phyloP scores from a whole-genome alignment of 30 jellyfish, hydroid and myxozoan genomes.

The Mastigias papua region DNA sequence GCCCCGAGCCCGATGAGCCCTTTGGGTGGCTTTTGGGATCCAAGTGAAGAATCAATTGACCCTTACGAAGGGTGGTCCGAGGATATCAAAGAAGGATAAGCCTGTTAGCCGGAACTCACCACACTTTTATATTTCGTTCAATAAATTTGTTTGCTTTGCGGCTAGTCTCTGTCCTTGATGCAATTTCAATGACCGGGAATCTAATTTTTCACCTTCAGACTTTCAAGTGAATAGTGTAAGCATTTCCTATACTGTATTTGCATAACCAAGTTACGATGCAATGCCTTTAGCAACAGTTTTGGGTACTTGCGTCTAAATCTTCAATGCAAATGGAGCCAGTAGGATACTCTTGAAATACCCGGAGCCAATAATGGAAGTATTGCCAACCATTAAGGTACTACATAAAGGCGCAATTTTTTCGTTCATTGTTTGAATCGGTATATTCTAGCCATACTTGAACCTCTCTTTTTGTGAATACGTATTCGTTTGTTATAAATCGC shows the following conservation, averaged over 20 bases:
- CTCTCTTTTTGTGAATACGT: background rate
- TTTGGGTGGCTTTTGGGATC: slow-evolving; percentile 87
- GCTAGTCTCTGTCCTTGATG: background rate
- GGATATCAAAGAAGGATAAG: slow-evolving; percentile 88
- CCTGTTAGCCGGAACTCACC: background rate
- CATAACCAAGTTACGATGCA: background rate
- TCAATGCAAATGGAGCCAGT: no score
- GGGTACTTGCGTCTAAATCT: no score
- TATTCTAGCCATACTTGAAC: background rate
- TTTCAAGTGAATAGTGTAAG: background rate
- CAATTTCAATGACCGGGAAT: background rate
- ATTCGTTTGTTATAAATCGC: background rate
- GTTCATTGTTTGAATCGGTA: background rate
- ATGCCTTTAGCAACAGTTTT: no score
- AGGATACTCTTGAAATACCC: no score
- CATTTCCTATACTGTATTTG: background rate
- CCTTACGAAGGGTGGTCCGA: slow-evolving; percentile 99
- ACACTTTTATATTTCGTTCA: background rate
- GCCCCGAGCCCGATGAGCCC: slow-evolving; percentile 94
- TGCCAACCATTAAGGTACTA: no score
- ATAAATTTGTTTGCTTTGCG: slow-evolving; percentile 1
- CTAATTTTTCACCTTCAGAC: background rate
- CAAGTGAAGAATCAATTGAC: slow-evolving; percentile 76
- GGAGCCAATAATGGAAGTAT: no score
- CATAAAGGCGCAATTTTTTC: background rate